Evolutionary conservation across 2,113 vertebrate species (phyloP).

Genomic region (Pionites leucogaster): DNA sequence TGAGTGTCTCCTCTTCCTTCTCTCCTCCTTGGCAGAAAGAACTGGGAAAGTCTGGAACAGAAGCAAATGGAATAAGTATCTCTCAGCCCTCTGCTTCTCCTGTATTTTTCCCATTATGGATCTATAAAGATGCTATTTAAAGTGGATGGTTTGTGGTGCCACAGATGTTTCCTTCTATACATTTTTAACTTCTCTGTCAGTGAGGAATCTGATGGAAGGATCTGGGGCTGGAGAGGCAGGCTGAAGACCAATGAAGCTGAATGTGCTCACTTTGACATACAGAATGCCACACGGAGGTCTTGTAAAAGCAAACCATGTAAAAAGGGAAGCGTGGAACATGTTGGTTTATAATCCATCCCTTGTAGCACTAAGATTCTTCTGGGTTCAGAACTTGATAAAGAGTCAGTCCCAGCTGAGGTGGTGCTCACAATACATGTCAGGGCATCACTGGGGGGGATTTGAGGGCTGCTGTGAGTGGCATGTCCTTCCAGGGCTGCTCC

Average conservation of each 20-base stretch:
- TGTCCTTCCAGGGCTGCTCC: not conserved
- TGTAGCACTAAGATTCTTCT: not conserved
- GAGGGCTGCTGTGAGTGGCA: not conserved
- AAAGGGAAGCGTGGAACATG: not conserved
- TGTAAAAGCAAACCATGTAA: not conserved
- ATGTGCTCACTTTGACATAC: not conserved
- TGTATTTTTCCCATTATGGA: not conserved
- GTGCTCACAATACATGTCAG: not conserved
- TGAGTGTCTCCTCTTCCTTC: not conserved
- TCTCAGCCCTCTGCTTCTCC: not conserved
- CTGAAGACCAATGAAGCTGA: not conserved
- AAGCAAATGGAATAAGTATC: not conserved
- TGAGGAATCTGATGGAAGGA: not conserved
- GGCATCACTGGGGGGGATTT: rapidly evolving
- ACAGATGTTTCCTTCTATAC: not conserved
- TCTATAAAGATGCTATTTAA: not conserved
- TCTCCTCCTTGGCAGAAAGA: not conserved
- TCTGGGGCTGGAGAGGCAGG: not conserved
- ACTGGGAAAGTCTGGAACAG: not conserved
- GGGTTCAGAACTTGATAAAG: not conserved
- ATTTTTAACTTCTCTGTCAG: not conserved
- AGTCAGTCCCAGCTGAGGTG: not conserved
- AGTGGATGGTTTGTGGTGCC: not conserved
- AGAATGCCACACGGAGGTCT: not conserved
- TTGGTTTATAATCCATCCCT: not conserved